Evolutionary conservation across 64 coral and sea anemone species (phyloP), one percentile per base, ranked within the genome.

Genomic region (Catalaphyllia jardinei): DNA sequence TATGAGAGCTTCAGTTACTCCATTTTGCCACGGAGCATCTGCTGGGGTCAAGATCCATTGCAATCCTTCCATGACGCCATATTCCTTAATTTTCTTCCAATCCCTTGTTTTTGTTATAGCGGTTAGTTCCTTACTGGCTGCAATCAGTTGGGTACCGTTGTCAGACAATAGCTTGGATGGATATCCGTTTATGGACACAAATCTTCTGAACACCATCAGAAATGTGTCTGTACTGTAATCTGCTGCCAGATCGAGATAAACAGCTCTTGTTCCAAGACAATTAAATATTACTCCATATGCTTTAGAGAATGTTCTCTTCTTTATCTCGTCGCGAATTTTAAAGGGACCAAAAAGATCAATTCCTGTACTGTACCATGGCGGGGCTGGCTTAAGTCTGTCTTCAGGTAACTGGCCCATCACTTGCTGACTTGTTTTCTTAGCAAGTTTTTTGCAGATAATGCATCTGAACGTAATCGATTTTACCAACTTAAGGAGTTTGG

Each of bases 1-100:
- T 20, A 93, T 42, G 57, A 93, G 77, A 19, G 91, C 59, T 33
- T 93, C 85, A 4, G 84, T 86, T 33, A 74, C 24, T 31, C 89
- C 89, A 25, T 87, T 93, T 49, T 93, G 83, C 91, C 91, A 88
- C 59, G 83, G 83, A 25, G 91, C 91, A n/a, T 93, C 64, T 24
- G 91, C 91, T 72, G 91, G 16, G 12, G 91, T 51, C 19, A 93
- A 93, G 0, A 55, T 31, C 85, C 91, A 93, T 69, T 86, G 54
- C 22, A 92, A 39, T 20, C 82, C 81, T 87, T 92, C 81, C 28
- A 29, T 79, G 1, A 71, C 33, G 24, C 52, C 52, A 13, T 10
- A 54, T 54, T 54, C 52, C 13, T 8, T 13, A 54, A 54, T 54
- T 54, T 54, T 8, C 8, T 13, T 54, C 13, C 52, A 54, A 13